phyloP scores from a whole-genome alignment of 2,113 vertebrate genomes.

The Progne subis region DNA sequence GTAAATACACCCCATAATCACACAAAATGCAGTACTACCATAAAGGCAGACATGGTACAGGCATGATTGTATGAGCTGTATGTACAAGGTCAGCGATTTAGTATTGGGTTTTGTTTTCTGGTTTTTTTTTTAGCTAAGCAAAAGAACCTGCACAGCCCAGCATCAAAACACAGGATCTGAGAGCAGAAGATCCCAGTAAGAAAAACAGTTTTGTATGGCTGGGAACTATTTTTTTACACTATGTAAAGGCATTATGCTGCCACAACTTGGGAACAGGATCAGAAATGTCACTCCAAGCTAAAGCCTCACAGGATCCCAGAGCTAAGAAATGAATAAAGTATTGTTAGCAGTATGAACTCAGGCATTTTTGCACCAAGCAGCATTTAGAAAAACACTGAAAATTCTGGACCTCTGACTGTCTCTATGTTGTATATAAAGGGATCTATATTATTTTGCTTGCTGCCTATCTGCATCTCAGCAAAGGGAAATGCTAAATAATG shows the following conservation, averaged over 20 bases:
- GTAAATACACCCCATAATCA: not conserved
- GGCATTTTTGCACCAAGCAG: not conserved
- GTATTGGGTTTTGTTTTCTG: not conserved
- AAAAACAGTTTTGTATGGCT: not conserved
- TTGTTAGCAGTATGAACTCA: not conserved
- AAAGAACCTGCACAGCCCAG: not conserved
- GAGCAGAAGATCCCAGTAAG: not conserved
- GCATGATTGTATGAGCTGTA: not conserved
- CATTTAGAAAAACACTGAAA: not conserved
- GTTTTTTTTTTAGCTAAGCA: not conserved
- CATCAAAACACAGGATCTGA: not conserved
- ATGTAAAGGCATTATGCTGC: not conserved
- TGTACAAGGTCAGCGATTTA: not conserved
- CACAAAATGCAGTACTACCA: not conserved
- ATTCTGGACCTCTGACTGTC: not conserved
- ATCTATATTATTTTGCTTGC: not conserved
- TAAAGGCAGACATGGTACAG: not conserved
- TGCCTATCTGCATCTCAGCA: not conserved
- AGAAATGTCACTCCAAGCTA: not conserved
- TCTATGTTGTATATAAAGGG: not conserved
- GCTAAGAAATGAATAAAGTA: conserved; percentile 27
- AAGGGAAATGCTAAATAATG: conserved; percentile 35
- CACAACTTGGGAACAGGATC: not conserved
- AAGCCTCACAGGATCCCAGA: not conserved
- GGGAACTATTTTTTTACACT: not conserved